phyloP scores from a whole-genome alignment of 1,140 invertebrate genomes.

The Ladona fulva region DNA sequence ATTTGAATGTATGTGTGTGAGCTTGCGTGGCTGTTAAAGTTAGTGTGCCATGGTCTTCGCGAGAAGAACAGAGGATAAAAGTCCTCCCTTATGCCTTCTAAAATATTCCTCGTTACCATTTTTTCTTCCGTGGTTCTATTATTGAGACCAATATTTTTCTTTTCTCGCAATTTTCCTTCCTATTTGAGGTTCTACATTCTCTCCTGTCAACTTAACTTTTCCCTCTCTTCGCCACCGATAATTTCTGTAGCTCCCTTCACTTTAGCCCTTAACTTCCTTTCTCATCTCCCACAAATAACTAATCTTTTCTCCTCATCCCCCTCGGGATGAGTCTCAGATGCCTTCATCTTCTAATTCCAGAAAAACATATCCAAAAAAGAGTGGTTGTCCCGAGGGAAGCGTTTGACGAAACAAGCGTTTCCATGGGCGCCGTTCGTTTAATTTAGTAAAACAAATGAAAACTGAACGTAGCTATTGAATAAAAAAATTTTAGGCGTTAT shows the following conservation, averaged over 20 bases:
- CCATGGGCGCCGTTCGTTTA: neutral
- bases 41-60: neutral
- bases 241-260: too few relatives aligned
- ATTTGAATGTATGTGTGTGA: neutral
- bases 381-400: neutral
- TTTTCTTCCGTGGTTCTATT: too few relatives aligned
- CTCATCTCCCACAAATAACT: neutral
- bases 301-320: neutral
- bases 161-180: too few relatives aligned
- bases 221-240: too few relatives aligned
- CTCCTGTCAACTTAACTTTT: too few relatives aligned
- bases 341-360: neutral
- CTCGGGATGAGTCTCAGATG: neutral
- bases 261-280: neutral
- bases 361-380: conserved; percentile 5
- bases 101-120: too few relatives aligned
- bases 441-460: conserved; percentile 3
- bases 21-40: neutral
- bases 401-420: neutral
- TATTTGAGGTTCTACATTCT: too few relatives aligned
- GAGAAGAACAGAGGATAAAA: neutral
- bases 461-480: neutral
- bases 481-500: neutral
- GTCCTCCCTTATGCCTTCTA: neutral
- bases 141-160: too few relatives aligned